Conservation (phyloP, 1,140 invertebrate species). For the Drosophila melanica region DNA sequence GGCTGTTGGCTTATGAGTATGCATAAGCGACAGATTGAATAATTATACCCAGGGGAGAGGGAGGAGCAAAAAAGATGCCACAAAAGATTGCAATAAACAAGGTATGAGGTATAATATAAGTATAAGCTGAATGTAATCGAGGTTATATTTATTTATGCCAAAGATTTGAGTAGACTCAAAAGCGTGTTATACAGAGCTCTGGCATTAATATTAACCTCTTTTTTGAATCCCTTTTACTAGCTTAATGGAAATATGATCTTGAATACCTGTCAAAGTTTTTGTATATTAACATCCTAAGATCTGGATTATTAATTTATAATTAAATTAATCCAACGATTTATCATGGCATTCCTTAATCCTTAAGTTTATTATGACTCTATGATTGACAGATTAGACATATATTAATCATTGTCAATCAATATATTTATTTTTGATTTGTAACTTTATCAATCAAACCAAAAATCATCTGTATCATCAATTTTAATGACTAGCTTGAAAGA, state of each 20-base stretch:
- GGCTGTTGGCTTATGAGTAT: constrained; percentile 47
- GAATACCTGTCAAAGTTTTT: too few species aligned
- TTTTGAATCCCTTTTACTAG: too few species aligned
- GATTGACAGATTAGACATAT: too few species aligned
- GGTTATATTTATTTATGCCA: not conserved
- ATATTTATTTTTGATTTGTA: not conserved
- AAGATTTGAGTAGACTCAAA: not conserved
- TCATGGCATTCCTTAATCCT: too few species aligned
- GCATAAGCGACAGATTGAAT: constrained; percentile 80
- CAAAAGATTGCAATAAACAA: constrained; percentile 15
- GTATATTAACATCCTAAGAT: too few species aligned
- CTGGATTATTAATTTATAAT: too few species aligned
- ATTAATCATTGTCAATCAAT: too few species aligned
- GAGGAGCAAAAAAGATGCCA: constrained; percentile 16
- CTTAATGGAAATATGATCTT: not conserved
- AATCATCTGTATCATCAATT: not conserved
- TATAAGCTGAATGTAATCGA: constrained; percentile 10
- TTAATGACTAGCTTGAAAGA: not conserved
- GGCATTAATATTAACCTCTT: too few species aligned
- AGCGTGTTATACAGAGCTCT: not conserved
- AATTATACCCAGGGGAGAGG: constrained; percentile 59
- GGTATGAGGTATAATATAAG: constrained; percentile 15
- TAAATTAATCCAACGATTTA: too few species aligned
- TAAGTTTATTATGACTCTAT: too few species aligned
- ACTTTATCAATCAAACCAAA: not conserved